Conservation (phyloP, 2,113 vertebrate genomes). For the Picathartes gymnocephalus region DNA sequence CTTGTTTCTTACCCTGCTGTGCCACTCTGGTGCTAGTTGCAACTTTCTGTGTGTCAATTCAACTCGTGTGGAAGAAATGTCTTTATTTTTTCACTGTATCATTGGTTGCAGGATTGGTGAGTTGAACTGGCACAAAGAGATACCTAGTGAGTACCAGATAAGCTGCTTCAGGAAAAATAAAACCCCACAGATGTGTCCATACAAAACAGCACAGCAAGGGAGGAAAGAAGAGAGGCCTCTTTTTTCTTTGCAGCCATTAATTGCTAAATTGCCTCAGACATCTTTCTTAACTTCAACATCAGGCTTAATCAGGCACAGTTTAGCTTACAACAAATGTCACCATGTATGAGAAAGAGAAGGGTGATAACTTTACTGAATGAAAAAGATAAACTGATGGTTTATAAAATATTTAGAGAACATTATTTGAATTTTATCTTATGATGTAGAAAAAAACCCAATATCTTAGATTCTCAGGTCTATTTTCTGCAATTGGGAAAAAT, state of each 20-base stretch:
- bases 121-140: neutral
- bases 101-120: neutral
- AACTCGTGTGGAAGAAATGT: neutral
- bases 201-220: neutral
- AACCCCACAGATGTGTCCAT: neutral
- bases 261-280: neutral
- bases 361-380: neutral
- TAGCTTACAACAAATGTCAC: neutral
- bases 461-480: neutral
- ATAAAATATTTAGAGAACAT: neutral
- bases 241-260: neutral
- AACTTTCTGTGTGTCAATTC: neutral
- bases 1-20: neutral
- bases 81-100: neutral
- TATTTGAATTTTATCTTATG: neutral
- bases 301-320: neutral
- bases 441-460: neutral
- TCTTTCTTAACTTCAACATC: neutral
- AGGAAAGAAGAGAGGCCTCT: neutral
- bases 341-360: rapidly evolving
- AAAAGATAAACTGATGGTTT: neutral
- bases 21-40: neutral
- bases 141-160: neutral
- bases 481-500: neutral
- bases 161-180: neutral